Evolutionary conservation across 2,113 vertebrate species (phyloP).

Genomic region (Laticauda laticaudata): DNA sequence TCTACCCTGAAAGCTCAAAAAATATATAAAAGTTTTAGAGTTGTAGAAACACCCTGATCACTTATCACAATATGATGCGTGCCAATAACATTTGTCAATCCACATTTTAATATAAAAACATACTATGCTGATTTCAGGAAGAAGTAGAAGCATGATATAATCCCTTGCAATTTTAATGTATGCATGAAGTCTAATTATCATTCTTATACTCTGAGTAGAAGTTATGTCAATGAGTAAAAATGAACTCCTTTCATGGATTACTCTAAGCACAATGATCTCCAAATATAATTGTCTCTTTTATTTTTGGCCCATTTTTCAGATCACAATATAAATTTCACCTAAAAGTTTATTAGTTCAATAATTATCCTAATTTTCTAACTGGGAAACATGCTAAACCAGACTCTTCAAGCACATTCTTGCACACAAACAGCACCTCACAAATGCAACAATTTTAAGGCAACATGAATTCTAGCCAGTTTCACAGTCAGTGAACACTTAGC

Average conservation of each 20-base stretch:
- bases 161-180: neutral
- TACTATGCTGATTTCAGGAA: neutral
- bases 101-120: neutral
- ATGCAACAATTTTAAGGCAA: neutral
- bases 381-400: neutral
- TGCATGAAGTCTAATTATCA: neutral
- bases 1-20: neutral
- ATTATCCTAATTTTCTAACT: neutral
- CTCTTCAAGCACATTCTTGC: neutral
- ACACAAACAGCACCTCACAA: neutral
- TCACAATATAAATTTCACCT: neutral
- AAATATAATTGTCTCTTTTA: neutral
- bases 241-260: neutral
- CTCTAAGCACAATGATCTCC: neutral
- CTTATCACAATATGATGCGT: neutral
- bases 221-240: neutral
- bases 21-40: neutral
- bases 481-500: neutral
- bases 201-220: neutral
- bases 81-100: neutral
- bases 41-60: neutral
- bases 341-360: neutral
- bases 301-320: neutral
- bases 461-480: neutral
- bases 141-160: neutral